Conservation (phyloP, 2,797 vertebrate species). For the Prionace glauca region DNA sequence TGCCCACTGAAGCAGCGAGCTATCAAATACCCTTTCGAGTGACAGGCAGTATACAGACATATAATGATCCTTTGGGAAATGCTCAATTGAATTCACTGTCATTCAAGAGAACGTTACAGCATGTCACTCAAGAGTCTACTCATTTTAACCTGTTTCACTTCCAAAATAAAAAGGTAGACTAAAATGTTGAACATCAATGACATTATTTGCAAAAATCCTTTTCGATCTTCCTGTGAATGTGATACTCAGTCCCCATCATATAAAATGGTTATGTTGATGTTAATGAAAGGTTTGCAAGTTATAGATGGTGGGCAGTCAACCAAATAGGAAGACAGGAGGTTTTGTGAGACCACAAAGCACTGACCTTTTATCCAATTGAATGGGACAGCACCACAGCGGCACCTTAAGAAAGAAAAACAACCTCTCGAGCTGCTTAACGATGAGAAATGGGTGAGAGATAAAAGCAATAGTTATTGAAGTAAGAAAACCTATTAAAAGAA, state of each 20-base stretch:
- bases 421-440: not conserved
- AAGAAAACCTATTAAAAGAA: not conserved
- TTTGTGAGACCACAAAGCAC: not conserved
- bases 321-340: not conserved
- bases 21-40: not conserved
- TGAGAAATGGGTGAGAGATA: not conserved
- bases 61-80: constrained; percentile 1
- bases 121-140: not conserved
- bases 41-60: not conserved
- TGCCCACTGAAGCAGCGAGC: not conserved
- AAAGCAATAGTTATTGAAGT: not conserved
- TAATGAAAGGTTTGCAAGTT: not conserved
- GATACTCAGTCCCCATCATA: not conserved
- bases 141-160: not conserved
- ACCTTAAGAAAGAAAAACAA: not conserved
- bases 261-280: not conserved
- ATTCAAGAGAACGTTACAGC: not conserved
- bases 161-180: not conserved
- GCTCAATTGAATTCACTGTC: not conserved
- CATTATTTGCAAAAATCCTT: not conserved
- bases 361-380: not conserved
- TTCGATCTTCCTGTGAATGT: not conserved
- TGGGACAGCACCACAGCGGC: not conserved
- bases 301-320: not conserved
- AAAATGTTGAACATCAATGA: not conserved